A percentile compares a stretch with the other conserved stretches of the same genome.
Conservation (phyloP, 1,140 invertebrate genomes). For the Drosophila kepulauana region DNA sequence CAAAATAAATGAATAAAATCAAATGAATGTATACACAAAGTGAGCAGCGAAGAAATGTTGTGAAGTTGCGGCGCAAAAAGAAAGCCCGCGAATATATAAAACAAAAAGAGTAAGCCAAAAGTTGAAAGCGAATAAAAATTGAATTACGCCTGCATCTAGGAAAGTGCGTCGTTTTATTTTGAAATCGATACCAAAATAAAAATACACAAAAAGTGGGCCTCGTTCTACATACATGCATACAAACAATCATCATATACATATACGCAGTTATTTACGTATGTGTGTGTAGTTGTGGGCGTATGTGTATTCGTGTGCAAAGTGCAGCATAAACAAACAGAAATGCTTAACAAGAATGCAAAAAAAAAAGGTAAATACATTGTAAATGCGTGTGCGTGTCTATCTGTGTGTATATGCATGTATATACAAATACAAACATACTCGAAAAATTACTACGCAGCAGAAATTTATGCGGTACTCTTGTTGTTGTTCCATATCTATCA, state of each 20-base stretch:
- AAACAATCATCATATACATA: slow-evolving; percentile 6
- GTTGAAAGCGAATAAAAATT: slow-evolving; percentile 47
- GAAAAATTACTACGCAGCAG: slow-evolving; percentile 82
- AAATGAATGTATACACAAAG: slow-evolving; percentile 38
- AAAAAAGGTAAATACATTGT: slow-evolving; percentile 51
- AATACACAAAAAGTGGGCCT: slow-evolving; percentile 53
- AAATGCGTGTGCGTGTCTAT: slow-evolving; percentile 11
- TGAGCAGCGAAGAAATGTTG: slow-evolving; percentile 60
- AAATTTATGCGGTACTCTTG: slow-evolving; percentile 78
- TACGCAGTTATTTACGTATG: slow-evolving; percentile 25
- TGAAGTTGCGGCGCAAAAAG: slow-evolving; percentile 78
- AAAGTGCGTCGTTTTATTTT: slow-evolving; percentile 82
- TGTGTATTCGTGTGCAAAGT: slow-evolving; percentile 48
- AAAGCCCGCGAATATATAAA: slow-evolving; percentile 67
- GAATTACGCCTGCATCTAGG: slow-evolving; percentile 66
- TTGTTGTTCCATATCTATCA: slow-evolving; percentile 79
- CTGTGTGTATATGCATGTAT: slow-evolving; percentile 23
- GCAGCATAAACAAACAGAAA: slow-evolving; percentile 55
- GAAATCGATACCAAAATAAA: slow-evolving; percentile 82
- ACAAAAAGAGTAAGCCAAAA: slow-evolving; percentile 12
- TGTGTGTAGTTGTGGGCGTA: slow-evolving; percentile 27
- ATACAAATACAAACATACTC: slow-evolving; percentile 62
- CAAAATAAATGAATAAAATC: slow-evolving; percentile 51
- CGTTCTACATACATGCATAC: slow-evolving; percentile 38
- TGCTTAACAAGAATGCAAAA: slow-evolving; percentile 53